phyloP scores from a whole-genome alignment of 2,888 invertebrate genomes.

The Lasioglossum morio region DNA sequence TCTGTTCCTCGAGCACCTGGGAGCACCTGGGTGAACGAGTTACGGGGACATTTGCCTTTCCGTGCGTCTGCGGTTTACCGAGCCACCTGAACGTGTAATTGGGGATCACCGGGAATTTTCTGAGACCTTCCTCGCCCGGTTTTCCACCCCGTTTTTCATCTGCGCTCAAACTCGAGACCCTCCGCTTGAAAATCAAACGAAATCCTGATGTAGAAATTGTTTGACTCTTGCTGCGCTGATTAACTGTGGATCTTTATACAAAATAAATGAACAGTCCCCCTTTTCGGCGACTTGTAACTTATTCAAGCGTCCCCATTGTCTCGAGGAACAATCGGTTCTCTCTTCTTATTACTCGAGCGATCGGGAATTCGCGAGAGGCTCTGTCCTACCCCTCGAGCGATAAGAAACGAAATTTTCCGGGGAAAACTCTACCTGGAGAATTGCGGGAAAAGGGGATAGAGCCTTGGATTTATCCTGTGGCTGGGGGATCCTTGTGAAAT shows the following conservation, averaged over 20 bases:
- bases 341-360: background rate
- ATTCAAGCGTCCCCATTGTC: slow-evolving; percentile 1
- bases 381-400: background rate
- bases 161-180: background rate
- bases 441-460: background rate
- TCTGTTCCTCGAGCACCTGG: background rate
- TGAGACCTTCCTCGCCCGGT: background rate
- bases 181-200: background rate
- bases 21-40: background rate
- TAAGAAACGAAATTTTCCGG: slow-evolving; percentile 14
- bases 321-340: slow-evolving; percentile 31
- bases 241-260: background rate
- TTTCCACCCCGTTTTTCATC: background rate
- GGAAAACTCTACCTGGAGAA: background rate
- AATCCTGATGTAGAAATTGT: background rate
- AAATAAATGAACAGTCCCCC: background rate
- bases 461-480: background rate
- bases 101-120: slow-evolving; percentile 6
- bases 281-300: background rate
- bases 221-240: background rate
- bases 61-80: slow-evolving; percentile 8
- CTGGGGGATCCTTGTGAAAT: background rate
- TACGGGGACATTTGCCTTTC: slow-evolving; percentile 27
- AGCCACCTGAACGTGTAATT: background rate
- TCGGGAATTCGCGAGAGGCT: background rate